Conservation (phyloP, 2,113 vertebrate species). For the Malurus cyaneus region DNA sequence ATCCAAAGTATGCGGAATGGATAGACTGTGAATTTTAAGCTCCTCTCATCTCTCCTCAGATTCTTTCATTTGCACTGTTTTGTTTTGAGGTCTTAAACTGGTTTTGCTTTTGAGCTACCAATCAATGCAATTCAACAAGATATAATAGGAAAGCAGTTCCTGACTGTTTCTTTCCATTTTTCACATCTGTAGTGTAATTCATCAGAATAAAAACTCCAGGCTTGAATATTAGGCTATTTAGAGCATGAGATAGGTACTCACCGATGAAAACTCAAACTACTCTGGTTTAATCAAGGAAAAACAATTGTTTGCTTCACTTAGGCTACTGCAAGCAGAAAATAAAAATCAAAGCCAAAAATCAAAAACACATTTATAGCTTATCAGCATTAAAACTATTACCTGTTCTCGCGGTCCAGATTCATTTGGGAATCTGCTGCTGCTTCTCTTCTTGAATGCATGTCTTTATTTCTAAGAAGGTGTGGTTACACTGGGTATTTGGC, state of each 20-base stretch:
- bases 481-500: not conserved
- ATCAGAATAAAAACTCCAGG: not conserved
- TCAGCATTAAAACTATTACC: not conserved
- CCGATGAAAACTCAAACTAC: not conserved
- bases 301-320: not conserved
- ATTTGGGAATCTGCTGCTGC: not conserved
- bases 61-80: not conserved
- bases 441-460: not conserved
- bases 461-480: not conserved
- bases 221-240: not conserved
- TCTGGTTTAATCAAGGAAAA: not conserved
- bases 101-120: constrained; percentile 20
- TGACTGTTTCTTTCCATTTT: not conserved
- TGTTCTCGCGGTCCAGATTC: not conserved
- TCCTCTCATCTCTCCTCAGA: not conserved
- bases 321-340: not conserved
- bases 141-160: not conserved
- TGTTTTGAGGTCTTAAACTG: constrained; percentile 14
- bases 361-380: not conserved
- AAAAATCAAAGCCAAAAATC: not conserved
- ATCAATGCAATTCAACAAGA: constrained; percentile 43
- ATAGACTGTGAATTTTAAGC: not conserved
- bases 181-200: not conserved
- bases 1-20: not conserved
- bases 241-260: not conserved